Evolutionary conservation across 2,888 invertebrate genomes (phyloP).

Genomic region (Trissolcus japonicus): DNA sequence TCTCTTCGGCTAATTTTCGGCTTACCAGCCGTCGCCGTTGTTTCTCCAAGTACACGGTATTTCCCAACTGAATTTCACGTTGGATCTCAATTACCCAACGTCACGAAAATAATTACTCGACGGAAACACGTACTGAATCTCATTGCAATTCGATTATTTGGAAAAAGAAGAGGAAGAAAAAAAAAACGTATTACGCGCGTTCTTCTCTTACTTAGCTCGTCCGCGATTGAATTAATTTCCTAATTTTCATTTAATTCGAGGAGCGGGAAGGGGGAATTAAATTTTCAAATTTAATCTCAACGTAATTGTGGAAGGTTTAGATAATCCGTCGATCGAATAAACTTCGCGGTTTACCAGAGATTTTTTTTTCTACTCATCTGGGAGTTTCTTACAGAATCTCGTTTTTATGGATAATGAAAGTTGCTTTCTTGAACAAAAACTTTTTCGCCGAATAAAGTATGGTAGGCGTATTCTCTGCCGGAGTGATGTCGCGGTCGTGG

Average conservation of each 20-base stretch:
- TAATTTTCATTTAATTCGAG: not conserved
- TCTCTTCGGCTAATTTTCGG: conserved; percentile 73
- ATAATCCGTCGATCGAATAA: not conserved
- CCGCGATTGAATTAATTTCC: conserved; percentile 28
- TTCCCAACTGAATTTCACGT: conserved; percentile 55
- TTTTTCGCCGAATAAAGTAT: conserved; percentile 23
- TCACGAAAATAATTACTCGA: conserved; percentile 52
- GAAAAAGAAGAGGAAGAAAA: not conserved
- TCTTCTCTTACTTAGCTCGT: conserved; percentile 20
- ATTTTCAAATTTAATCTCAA: no score
- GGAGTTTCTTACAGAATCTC: not conserved
- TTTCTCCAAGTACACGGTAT: conserved; percentile 60
- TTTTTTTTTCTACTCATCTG: not conserved
- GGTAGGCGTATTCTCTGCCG: conserved; percentile 38
- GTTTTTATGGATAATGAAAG: conserved; percentile 19
- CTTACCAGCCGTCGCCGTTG: conserved; percentile 69
- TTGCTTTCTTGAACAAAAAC: conserved; percentile 28
- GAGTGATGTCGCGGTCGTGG: conserved; percentile 49
- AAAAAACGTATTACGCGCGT: conserved; percentile 25
- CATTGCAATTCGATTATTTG: conserved; percentile 38
- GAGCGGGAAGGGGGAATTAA: no score
- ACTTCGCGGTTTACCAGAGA: not conserved
- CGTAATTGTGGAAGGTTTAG: no score
- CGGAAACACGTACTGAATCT: conserved; percentile 42
- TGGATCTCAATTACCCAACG: conserved; percentile 55